Conservation (phyloP, 2,113 vertebrate genomes). For the Protomyctophum bolini region DNA sequence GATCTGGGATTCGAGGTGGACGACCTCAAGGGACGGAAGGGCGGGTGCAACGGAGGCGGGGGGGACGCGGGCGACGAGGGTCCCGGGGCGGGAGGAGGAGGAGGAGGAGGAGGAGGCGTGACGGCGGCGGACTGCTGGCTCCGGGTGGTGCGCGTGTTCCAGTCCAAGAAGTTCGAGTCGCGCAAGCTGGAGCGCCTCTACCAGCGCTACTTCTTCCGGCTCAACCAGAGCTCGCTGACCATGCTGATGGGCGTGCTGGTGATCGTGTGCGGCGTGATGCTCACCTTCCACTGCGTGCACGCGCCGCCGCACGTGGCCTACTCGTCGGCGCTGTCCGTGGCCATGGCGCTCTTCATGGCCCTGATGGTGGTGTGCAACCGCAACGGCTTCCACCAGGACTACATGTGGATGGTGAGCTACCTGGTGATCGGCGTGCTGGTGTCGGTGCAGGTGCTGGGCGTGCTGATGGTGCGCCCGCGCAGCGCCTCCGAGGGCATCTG, state of each 20-base stretch:
- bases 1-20: conserved; percentile 87
- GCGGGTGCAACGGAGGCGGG: conserved; percentile 72
- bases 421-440: conserved; percentile 88
- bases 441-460: conserved; percentile 86
- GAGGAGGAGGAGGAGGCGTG: conserved; percentile 54
- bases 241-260: conserved; percentile 96
- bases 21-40: conserved; percentile 76
- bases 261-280: conserved; percentile 89
- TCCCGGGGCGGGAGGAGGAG: conserved; percentile 50
- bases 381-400: conserved; percentile 95
- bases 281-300: conserved; percentile 91
- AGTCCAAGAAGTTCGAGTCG: conserved; percentile 95
- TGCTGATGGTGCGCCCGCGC: conserved; percentile 83
- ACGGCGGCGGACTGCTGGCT: conserved; percentile 83
- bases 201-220: conserved; percentile 97
- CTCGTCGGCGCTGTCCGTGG: conserved; percentile 80
- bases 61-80: conserved; percentile 48
- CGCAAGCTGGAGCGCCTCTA: conserved; percentile 95
- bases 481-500: conserved; percentile 91
- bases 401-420: conserved; percentile 97
- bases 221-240: conserved; percentile 97
- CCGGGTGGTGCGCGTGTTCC: conserved; percentile 87
- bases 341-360: conserved; percentile 87
- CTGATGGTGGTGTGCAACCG: conserved; percentile 96
- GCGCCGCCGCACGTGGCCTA: conserved; percentile 80